Base-by-base conservation (phyloP, 2,797 vertebrate species). In the Echeneis naucrates region DNA sequence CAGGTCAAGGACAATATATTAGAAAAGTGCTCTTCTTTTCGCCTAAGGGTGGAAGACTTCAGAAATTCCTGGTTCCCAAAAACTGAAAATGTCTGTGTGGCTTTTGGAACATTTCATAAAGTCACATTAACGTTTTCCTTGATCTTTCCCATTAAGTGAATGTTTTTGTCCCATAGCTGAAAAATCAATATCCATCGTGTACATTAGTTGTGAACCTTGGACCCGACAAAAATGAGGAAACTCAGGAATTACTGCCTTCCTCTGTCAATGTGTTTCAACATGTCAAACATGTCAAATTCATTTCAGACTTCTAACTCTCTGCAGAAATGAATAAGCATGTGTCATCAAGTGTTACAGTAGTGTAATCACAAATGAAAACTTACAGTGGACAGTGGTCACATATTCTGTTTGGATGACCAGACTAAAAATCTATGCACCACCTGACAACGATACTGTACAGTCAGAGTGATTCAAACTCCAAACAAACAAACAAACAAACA, bases 201-300 rank as follows among this genome's bases (percentile, higher is more conserved):
- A 85, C 83, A 77, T 61, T 80, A 32, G 64, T 11, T 1, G 10
- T 86, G 88, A 78, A 92, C 89, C 72, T 69, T 90, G 87, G 72
- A 87, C 85, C 53, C 17, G 23, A 56, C 27, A 40, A 66, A 68
- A 67, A 38, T 62, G 0, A 38, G 35, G 12, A 68, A 40, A 50
- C 38, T 68, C n/a, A 10, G 54, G 17, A 50, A 21, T 8, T 16
- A 37, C 23, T 33, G 26, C 47, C 9, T 12, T 37, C 17, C 1
- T 16, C 47, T 48, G 37, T 54, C 27, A 68, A 37, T 24, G 17
- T 26, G 32, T n/a, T n/a, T n/a, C n/a, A n/a, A n/a, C n/a, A n/a
- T n/a, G n/a, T n/a, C n/a, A n/a, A n/a, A n/a, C n/a, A n/a, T n/a
- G n/a, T n/a, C n/a, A 4, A 37, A 61, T 24, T 32, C 0, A 50